Percentiles rank a stretch among this genome's conserved stretches.
Evolutionary conservation across 2,888 invertebrate species (phyloP).

Genomic region (Dicranocentrus wangi): DNA sequence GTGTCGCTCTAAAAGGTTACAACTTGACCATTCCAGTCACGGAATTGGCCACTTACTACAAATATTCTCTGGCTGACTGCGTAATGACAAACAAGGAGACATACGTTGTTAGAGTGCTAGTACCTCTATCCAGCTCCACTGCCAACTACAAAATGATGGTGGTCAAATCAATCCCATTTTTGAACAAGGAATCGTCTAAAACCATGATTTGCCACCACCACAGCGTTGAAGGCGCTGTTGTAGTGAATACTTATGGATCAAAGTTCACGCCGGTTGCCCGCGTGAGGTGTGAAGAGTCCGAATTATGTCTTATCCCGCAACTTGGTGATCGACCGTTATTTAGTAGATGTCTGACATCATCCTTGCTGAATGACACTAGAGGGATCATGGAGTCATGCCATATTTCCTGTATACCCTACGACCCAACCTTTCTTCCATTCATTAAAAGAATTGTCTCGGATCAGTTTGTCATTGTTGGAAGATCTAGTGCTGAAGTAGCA

Average conservation of each 20-base stretch:
- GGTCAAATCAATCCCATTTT: constrained; percentile 43
- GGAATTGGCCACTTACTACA: constrained; percentile 54
- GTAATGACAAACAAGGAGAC: constrained; percentile 37
- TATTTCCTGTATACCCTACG: constrained; percentile 32
- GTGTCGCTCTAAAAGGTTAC: constrained; percentile 11
- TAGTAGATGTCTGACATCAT: constrained; percentile 31
- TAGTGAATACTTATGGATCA: constrained; percentile 11
- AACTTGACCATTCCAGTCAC: constrained; percentile 39
- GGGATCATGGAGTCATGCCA: constrained; percentile 38
- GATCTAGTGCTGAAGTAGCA: constrained; percentile 45
- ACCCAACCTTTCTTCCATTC: constrained; percentile 31
- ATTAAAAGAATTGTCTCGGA: constrained; percentile 52
- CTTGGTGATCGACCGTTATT: constrained; percentile 31
- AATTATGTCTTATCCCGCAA: constrained; percentile 53
- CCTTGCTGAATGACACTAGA: constrained; percentile 33
- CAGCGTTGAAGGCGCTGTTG: constrained; percentile 14
- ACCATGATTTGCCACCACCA: constrained; percentile 38
- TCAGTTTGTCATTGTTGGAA: constrained; percentile 54
- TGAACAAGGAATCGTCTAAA: constrained; percentile 11
- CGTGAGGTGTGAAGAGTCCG: constrained; percentile 30
- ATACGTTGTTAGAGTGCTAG: constrained; percentile 54
- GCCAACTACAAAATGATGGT: constrained; percentile 25
- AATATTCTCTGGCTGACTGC: constrained; percentile 56
- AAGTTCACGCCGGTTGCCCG: not conserved
- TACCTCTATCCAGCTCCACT: constrained; percentile 46